Evolutionary conservation across 2,797 vertebrate species (phyloP).

Genomic region (Epinephelus coioides): DNA sequence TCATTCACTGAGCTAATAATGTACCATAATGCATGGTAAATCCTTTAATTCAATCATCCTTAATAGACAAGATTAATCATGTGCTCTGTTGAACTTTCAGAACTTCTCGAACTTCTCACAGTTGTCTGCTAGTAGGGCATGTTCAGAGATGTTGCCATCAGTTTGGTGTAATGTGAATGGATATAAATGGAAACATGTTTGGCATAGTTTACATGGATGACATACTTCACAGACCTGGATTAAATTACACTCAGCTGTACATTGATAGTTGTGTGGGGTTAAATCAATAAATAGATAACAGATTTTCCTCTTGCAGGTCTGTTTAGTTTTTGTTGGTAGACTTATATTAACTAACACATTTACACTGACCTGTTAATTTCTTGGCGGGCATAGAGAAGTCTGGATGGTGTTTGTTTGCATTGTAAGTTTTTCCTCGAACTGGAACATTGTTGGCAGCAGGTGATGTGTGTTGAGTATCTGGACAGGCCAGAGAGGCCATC

Average conservation of each 20-base stretch:
- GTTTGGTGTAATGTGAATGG: neutral
- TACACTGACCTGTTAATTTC: neutral
- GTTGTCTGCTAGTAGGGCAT: constrained; percentile 20
- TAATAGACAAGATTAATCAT: constrained; percentile 9
- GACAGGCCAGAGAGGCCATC: constrained; percentile 34
- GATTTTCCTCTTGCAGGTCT: constrained; percentile 18
- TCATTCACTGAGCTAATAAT: constrained; percentile 55
- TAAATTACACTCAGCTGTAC: neutral
- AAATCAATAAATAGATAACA: constrained; percentile 17
- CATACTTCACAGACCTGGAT: neutral
- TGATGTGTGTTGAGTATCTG: constrained; percentile 30
- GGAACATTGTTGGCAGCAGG: constrained; percentile 39
- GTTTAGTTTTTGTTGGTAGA: neutral
- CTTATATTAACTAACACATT: no score
- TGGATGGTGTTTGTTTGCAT: constrained; percentile 14
- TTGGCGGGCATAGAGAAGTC: neutral
- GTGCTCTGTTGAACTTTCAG: constrained; percentile 30
- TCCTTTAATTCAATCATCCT: constrained; percentile 37
- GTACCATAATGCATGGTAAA: constrained; percentile 68
- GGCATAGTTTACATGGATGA: constrained; percentile 8
- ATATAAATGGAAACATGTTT: constrained; percentile 7
- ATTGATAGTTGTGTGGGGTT: neutral
- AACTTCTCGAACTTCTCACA: neutral
- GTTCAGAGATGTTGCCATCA: constrained; percentile 21
- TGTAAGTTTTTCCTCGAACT: constrained; percentile 1